A percentile compares a stretch with the other conserved stretches of the same genome.
These are phyloP conservation scores for Formica selysi DNA, from an alignment of 1,140 invertebrate species.

Conservation along the genomic window DNA sequence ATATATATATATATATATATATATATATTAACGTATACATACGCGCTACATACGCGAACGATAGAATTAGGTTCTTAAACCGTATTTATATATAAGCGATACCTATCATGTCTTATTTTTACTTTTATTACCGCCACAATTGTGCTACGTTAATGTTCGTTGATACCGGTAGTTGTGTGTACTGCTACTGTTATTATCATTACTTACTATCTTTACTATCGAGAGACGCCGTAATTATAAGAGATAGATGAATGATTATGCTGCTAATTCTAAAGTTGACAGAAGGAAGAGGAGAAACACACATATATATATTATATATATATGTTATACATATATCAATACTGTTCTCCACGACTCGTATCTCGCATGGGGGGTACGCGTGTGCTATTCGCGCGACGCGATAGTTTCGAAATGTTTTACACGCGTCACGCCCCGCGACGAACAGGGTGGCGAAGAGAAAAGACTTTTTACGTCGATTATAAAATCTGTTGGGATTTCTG, in stretches of 20 bases:
- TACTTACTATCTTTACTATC: conserved; percentile 56
- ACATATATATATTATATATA: conserved; percentile 1
- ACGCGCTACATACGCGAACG: conserved; percentile 15
- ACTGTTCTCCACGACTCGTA: background rate
- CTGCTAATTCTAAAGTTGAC: conserved; percentile 52
- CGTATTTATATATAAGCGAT: conserved; percentile 31
- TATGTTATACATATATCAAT: conserved; percentile 1
- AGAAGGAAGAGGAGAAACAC: background rate
- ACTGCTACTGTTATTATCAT: conserved; percentile 53
- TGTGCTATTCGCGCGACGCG: background rate
- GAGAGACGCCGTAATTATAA: conserved; percentile 54
- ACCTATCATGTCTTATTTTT: conserved; percentile 56
- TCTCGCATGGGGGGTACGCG: background rate
- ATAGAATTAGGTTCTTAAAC: conserved; percentile 34
- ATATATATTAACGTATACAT: conserved; percentile 31
- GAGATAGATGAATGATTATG: conserved; percentile 48
- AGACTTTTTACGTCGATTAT: conserved; percentile 35
- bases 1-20: conserved; percentile 35
- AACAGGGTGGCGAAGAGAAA: conserved; percentile 1
- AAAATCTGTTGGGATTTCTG: conserved; percentile 56
- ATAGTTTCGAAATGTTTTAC: background rate
- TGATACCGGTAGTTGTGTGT: conserved; percentile 24
- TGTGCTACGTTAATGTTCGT: conserved; percentile 44
- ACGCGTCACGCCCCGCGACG: background rate
- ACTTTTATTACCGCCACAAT: conserved; percentile 59